A percentile compares a stretch with the other conserved stretches of the same genome.
Conservation (phyloP, 2,888 invertebrate species). For the Polyommatus iphigenia region DNA sequence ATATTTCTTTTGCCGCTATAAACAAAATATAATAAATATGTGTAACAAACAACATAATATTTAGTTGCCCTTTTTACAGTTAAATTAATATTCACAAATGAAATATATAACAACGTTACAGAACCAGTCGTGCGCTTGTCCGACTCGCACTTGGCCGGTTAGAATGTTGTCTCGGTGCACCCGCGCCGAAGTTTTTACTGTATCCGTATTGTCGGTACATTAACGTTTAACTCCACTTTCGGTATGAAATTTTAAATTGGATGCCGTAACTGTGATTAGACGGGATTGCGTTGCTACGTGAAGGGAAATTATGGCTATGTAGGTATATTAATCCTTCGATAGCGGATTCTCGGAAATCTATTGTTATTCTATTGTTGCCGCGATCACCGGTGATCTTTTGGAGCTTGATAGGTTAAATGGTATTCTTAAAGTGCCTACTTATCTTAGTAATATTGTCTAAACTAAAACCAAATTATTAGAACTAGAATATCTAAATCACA, state of each 20-base stretch:
- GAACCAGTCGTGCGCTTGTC: not conserved
- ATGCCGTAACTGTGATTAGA: constrained; percentile 63
- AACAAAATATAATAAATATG: too few relatives aligned
- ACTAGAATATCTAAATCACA: too few relatives aligned
- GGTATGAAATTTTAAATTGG: constrained; percentile 69
- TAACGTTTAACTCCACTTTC: constrained; percentile 70
- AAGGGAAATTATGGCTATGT: not conserved
- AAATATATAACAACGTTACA: too few relatives aligned
- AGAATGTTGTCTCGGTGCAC: constrained; percentile 32
- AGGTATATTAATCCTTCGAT: not conserved
- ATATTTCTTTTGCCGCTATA: too few relatives aligned
- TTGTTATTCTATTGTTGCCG: too few relatives aligned
- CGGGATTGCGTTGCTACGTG: constrained; percentile 45
- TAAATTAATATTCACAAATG: too few relatives aligned
- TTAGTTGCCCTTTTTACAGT: too few relatives aligned
- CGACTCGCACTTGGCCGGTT: constrained; percentile 37
- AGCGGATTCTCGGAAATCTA: too few relatives aligned
- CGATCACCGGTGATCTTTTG: too few relatives aligned
- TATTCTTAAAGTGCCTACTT: not conserved
- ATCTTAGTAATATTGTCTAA: not conserved
- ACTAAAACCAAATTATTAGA: not conserved
- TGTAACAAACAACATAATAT: too few relatives aligned
- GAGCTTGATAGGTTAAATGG: not conserved
- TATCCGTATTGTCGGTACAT: constrained; percentile 72
- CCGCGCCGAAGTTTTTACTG: constrained; percentile 73